Evolutionary conservation across 64 coral and sea anemone genomes (phyloP).

Genomic region (Montipora foliosa): DNA sequence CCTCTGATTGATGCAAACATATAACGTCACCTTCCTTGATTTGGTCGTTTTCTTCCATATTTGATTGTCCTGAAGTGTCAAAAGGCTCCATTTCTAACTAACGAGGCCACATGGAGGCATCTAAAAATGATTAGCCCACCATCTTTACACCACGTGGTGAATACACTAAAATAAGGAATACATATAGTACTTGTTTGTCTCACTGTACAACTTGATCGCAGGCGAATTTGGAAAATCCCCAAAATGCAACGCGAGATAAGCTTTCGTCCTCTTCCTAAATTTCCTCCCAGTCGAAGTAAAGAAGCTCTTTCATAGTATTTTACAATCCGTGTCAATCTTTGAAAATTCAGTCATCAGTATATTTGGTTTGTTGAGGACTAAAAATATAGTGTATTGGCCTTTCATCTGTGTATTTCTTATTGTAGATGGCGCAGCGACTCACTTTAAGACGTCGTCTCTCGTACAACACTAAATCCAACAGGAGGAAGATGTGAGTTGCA

Average conservation of each 20-base stretch:
- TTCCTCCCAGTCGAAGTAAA: constrained; percentile 58
- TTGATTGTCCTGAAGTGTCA: not conserved
- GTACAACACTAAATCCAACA: constrained; percentile 98
- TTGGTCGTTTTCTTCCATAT: not conserved
- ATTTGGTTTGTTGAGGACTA: not conserved
- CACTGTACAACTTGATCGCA: constrained; percentile 43
- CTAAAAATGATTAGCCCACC: not conserved
- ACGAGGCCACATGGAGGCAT: not conserved
- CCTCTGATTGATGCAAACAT: not conserved
- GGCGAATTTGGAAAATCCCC: constrained; percentile 19
- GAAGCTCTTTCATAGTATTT: not conserved
- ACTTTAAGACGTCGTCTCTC: constrained; percentile 97
- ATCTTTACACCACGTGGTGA: constrained; percentile 51
- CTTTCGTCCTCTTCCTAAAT: constrained; percentile 76
- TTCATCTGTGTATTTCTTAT: constrained; percentile 48
- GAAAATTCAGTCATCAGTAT: not conserved
- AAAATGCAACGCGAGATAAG: constrained; percentile 69
- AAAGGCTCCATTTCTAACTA: not conserved
- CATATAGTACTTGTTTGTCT: too few relatives aligned
- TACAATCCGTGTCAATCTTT: constrained; percentile 75
- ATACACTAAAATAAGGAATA: not conserved
- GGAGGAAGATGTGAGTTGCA: constrained; percentile 90
- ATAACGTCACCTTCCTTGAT: not conserved
- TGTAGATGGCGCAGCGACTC: constrained; percentile 96
- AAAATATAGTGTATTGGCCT: constrained; percentile 25